Evolutionary conservation across 1,140 invertebrate species (phyloP).

Genomic region (Monochamus saltuarius): DNA sequence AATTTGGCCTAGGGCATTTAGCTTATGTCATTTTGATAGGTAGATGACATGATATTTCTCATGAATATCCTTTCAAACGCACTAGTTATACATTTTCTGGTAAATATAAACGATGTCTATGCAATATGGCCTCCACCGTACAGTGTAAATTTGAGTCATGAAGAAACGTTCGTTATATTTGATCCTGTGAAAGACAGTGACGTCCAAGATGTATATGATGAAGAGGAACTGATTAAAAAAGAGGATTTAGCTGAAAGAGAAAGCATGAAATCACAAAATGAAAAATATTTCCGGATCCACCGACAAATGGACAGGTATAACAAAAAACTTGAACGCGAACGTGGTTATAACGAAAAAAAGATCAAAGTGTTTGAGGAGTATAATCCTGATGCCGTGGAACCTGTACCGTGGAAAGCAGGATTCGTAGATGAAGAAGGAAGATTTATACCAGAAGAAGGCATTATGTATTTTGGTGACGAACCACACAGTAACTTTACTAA

Average conservation of each 20-base stretch:
- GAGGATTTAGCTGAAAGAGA: constrained; percentile 26
- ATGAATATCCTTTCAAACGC: too few species aligned
- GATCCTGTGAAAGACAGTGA: constrained; percentile 40
- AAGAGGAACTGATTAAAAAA: constrained; percentile 46
- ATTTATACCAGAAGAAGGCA: constrained; percentile 22
- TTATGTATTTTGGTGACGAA: constrained; percentile 33
- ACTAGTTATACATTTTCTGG: too few species aligned
- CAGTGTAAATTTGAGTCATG: constrained; percentile 37
- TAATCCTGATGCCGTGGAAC: constrained; percentile 33
- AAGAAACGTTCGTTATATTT: constrained; percentile 47
- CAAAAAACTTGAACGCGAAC: constrained; percentile 9
- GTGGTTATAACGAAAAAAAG: background rate
- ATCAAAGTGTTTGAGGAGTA: constrained; percentile 28
- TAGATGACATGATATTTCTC: too few species aligned
- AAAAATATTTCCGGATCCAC: constrained; percentile 41
- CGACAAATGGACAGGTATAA: constrained; percentile 20
- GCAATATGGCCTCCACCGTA: constrained; percentile 44
- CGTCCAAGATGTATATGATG: constrained; percentile 41
- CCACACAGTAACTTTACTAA: background rate
- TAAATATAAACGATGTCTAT: too few species aligned
- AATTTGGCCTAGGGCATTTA: too few species aligned
- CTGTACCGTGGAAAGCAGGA: constrained; percentile 34
- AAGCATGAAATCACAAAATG: constrained; percentile 8
- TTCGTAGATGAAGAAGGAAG: constrained; percentile 34
- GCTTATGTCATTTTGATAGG: too few species aligned